A percentile compares a stretch with the other conserved stretches of the same genome.
Conservation (phyloP, 23 tunicate species). For the Trididemnum nubilum region DNA sequence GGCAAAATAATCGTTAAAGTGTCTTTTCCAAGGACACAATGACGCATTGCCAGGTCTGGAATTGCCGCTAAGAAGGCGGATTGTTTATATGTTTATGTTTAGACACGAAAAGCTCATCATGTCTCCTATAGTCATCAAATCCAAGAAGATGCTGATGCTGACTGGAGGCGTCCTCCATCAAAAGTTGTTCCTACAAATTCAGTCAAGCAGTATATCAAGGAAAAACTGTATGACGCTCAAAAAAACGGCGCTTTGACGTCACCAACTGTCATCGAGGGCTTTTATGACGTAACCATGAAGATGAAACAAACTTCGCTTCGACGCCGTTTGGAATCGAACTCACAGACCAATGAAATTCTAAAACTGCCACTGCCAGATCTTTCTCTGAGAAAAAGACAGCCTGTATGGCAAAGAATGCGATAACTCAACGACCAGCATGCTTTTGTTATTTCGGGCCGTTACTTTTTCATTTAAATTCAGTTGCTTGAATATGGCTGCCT, state of each 20-base stretch:
- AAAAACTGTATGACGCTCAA: slow-evolving; percentile 14
- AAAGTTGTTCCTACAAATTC: too few relatives aligned
- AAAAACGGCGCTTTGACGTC: slow-evolving; percentile 22
- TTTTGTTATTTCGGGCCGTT: background rate
- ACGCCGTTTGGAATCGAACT: background rate
- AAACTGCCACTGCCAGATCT: slow-evolving; percentile 51
- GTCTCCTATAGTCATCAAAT: too few relatives aligned
- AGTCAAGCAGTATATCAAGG: slow-evolving; percentile 34
- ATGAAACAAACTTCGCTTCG: background rate
- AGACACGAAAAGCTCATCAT: too few relatives aligned
- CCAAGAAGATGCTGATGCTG: too few relatives aligned
- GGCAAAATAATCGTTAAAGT: too few relatives aligned
- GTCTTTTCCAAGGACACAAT: too few relatives aligned
- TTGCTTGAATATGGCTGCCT: too few relatives aligned
- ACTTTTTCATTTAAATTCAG: too few relatives aligned
- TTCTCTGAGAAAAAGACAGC: slow-evolving; percentile 49
- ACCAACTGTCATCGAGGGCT: slow-evolving; percentile 5
- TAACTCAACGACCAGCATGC: background rate
- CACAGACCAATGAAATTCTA: slow-evolving; percentile 14
- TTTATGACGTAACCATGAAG: slow-evolving; percentile 6
- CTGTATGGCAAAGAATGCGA: slow-evolving; percentile 75
- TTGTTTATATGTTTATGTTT: too few relatives aligned
- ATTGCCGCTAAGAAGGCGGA: too few relatives aligned
- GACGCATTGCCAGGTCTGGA: too few relatives aligned
- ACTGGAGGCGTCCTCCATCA: too few relatives aligned